Evolutionary conservation across 1,140 invertebrate species (phyloP).

Genomic region (Drosophila obscura): DNA sequence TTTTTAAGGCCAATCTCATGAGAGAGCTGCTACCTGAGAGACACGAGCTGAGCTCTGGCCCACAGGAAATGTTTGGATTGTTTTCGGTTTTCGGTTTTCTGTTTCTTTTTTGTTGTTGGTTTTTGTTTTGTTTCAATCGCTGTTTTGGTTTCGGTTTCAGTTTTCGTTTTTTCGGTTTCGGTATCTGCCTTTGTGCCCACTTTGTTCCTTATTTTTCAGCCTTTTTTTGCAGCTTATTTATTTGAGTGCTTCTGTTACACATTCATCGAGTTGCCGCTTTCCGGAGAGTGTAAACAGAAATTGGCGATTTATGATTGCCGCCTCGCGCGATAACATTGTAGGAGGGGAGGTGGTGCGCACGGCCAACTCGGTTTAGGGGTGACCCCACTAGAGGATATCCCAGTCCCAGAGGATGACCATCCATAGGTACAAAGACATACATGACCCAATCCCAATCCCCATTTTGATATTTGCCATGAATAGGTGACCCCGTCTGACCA

Average conservation of each 20-base stretch:
- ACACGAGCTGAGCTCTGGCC: conserved; percentile 19
- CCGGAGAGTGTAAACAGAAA: conserved; percentile 35
- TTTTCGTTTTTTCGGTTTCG: background rate
- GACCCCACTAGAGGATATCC: too few species aligned
- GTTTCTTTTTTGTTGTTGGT: background rate
- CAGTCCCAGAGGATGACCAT: too few species aligned
- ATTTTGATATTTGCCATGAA: too few species aligned
- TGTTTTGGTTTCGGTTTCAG: background rate
- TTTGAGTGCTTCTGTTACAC: conserved; percentile 17
- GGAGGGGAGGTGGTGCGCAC: too few species aligned
- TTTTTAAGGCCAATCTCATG: conserved; percentile 71
- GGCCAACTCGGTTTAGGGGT: too few species aligned
- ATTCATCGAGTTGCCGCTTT: conserved; percentile 22
- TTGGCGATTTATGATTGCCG: conserved; percentile 9
- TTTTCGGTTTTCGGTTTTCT: conserved; percentile 24
- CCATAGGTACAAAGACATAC: too few species aligned
- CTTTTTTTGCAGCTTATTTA: too few species aligned
- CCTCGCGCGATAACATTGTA: conserved; percentile 11
- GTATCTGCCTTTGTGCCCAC: background rate
- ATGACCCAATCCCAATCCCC: too few species aligned
- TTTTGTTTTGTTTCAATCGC: conserved; percentile 1
- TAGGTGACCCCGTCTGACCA: too few species aligned
- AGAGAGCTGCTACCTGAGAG: conserved; percentile 46
- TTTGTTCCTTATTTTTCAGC: background rate
- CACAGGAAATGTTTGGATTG: conserved; percentile 74